Evolutionary conservation across 2,888 invertebrate species (phyloP), one percentile per base, ranked within the genome.

Genomic region (Bimastos eiseni): DNA sequence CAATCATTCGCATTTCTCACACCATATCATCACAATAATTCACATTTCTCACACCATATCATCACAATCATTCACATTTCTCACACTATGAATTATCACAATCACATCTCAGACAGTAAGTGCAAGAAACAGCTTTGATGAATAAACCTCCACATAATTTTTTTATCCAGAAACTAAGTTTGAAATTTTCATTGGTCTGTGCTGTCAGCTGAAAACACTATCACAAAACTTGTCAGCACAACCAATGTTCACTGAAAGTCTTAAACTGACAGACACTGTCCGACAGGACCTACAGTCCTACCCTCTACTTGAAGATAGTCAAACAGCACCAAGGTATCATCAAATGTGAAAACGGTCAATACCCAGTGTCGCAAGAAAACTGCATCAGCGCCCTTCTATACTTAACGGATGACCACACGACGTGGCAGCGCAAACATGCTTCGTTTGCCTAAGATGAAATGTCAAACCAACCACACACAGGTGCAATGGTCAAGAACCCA

Each of bases 401-500:
- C 30, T n/a, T 70, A 70, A n/a, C 30, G 13, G 70, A 70, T 70
- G 70, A 70, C n/a, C 70, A 70, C n/a, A 30, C 70, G n/a, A 70
- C n/a, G 70, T n/a, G 8, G 6, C 70, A 70, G 13, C 2, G 70
- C 70, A 70, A 30, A 70, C 70, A 70, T n/a, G 70, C 70, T n/a
- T 6, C n/a, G 70, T 70, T 70, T 70, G 70, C 70, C n/a, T 70
- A 70, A 70, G 30, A 70, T 70, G 70, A 70, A 70, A 70, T 70
- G 70, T 70, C 70, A 70, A 30, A 70, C 70, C 70, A 70, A 70
- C 70, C 70, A 70, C 30, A 70, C 70, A 70, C 70, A 70, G 70
- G 70, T 70, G 70, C 70, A 70, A n/a, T 70, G 70, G 70, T 70
- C n/a, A 70, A 70, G 70, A n/a, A 70, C 70, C 70, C n/a, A 70